phyloP scores from a whole-genome alignment of 2,888 invertebrate species.

The Heliconius erato region DNA sequence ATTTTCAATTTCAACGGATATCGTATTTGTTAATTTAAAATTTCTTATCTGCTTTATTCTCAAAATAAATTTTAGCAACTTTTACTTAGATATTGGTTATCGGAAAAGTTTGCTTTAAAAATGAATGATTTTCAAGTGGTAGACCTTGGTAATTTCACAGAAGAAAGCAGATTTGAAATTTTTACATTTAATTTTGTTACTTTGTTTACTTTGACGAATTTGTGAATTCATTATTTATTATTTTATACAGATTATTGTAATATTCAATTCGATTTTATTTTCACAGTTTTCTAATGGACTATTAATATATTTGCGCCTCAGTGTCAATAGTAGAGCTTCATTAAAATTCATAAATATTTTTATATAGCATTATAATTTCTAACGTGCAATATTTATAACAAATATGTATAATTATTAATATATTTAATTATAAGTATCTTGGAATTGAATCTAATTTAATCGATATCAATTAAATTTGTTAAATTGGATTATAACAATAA shows the following conservation, averaged over 20 bases:
- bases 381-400: background rate
- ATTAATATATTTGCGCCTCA: background rate
- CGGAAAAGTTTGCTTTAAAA: conserved; percentile 31
- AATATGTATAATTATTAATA: background rate
- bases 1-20: conserved; percentile 6
- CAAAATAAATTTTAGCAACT: conserved; percentile 9
- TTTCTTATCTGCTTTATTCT: conserved; percentile 6
- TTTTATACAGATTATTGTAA: conserved; percentile 8
- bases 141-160: background rate
- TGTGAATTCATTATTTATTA: background rate
- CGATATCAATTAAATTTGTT: background rate
- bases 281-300: conserved; percentile 3
- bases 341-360: background rate
- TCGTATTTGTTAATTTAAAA: conserved; percentile 10
- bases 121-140: background rate
- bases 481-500: background rate
- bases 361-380: background rate
- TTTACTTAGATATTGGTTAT: conserved; percentile 9
- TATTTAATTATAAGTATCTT: background rate
- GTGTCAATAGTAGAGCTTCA: background rate
- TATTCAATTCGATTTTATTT: conserved; percentile 13
- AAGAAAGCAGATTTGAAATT: conserved; percentile 14
- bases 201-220: conserved; percentile 16
- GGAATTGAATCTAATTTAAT: background rate
- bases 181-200: background rate